These are phyloP conservation scores for Furcula furcula DNA, from an alignment of 2,888 invertebrate genomes.

Conservation along the genomic window DNA sequence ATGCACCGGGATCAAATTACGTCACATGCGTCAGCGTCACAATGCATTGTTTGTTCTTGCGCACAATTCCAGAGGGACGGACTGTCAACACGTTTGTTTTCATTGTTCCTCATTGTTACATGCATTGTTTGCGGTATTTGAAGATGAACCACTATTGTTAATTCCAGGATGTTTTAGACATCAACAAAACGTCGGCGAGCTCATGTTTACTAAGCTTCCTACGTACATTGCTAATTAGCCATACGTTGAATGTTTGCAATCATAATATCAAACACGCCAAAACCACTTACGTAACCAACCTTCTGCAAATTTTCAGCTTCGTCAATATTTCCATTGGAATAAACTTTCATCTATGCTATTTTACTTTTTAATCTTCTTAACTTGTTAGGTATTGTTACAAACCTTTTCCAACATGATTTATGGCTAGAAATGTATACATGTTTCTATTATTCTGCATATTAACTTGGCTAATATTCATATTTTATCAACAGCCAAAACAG, in stretches of 20 bases:
- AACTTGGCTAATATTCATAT: no score
- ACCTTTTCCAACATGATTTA: no score
- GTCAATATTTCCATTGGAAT: not conserved
- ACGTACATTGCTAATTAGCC: slow-evolving; percentile 23
- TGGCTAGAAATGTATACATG: no score
- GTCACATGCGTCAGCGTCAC: slow-evolving; percentile 45
- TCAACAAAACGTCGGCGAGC: slow-evolving; percentile 11
- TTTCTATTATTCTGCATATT: no score
- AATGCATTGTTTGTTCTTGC: slow-evolving; percentile 54
- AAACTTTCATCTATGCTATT: no score
- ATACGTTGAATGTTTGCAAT: slow-evolving; percentile 19
- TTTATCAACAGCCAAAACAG: no score
- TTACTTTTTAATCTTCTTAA: no score
- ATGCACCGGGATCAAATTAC: slow-evolving; percentile 55
- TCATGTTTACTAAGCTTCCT: slow-evolving; percentile 22
- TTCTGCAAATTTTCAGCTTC: slow-evolving; percentile 13
- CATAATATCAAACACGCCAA: slow-evolving; percentile 26
- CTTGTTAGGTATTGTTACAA: no score
- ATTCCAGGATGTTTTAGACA: slow-evolving; percentile 11
- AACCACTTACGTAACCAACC: slow-evolving; percentile 24
- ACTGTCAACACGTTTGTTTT: slow-evolving; percentile 46
- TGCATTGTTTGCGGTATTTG: slow-evolving; percentile 28
- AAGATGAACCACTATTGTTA: slow-evolving; percentile 34
- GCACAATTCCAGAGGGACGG: slow-evolving; percentile 35
- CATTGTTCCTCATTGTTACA: slow-evolving; percentile 41